phyloP scores from a whole-genome alignment of 2,888 invertebrate species.

The Nomada flava region DNA sequence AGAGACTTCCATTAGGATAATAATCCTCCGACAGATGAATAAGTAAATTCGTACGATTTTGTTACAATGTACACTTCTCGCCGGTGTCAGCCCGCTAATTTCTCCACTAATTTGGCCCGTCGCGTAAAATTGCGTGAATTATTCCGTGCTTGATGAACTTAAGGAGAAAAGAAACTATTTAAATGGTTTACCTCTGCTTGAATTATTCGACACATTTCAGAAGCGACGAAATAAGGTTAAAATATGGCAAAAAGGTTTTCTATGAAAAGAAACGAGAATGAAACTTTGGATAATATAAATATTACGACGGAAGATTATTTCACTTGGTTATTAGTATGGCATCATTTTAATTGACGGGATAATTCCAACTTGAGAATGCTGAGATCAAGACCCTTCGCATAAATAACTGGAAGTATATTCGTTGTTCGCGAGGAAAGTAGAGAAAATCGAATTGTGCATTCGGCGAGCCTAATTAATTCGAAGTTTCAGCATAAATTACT shows the following conservation, averaged over 20 bases:
- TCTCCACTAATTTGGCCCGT: not conserved
- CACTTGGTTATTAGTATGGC: not conserved
- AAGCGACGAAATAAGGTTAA: not conserved
- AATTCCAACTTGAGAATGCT: not conserved
- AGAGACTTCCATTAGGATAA: constrained; percentile 52
- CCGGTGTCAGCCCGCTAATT: not conserved
- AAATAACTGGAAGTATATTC: not conserved
- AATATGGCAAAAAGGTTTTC: not conserved
- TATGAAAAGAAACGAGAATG: not conserved
- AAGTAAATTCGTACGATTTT: constrained; percentile 29
- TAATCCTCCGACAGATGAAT: constrained; percentile 24
- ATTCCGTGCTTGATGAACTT: not conserved
- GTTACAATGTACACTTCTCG: constrained; percentile 4
- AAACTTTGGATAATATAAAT: not conserved
- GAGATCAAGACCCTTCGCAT: not conserved
- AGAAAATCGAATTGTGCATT: not conserved
- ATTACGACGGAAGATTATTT: not conserved
- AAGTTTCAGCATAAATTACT: constrained; percentile 1
- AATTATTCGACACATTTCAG: not conserved
- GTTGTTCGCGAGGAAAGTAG: not conserved
- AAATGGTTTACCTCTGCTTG: not conserved
- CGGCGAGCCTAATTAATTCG: not conserved
- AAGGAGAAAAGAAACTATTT: not conserved
- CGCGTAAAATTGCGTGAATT: not conserved
- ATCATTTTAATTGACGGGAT: not conserved